Conservation (phyloP, 2,797 vertebrate species). For the Hemibagrus guttatus region DNA sequence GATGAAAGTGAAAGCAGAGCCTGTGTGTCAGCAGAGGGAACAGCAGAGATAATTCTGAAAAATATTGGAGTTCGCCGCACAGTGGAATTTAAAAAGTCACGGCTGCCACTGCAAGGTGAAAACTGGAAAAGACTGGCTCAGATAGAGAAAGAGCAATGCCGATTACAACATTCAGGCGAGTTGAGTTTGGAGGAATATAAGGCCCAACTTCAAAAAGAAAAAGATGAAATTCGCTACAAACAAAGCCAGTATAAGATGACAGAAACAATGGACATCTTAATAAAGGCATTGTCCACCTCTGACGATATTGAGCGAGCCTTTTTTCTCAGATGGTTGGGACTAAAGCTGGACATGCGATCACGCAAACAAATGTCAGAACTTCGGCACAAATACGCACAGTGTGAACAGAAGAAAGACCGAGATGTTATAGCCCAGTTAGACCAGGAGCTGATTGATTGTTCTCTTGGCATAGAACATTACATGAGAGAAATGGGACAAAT, state of each 20-base stretch:
- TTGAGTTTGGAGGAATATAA: not conserved
- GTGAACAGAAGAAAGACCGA: not conserved
- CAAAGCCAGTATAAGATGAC: not conserved
- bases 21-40: not conserved
- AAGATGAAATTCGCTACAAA: not conserved
- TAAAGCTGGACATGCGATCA: slow-evolving; percentile 9
- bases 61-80: not conserved
- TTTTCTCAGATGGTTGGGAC: slow-evolving; percentile 20
- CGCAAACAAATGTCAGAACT: not conserved
- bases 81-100: not conserved
- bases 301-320: slow-evolving; percentile 1
- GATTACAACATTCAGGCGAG: not conserved
- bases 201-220: not conserved
- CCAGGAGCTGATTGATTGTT: slow-evolving; percentile 51
- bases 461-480: slow-evolving; percentile 71
- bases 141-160: slow-evolving; percentile 20
- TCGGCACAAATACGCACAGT: not conserved
- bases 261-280: not conserved
- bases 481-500: slow-evolving; percentile 71
- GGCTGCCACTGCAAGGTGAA: slow-evolving; percentile 4
- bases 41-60: not conserved
- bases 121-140: slow-evolving; percentile 8
- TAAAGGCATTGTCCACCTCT: not conserved
- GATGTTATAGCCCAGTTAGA: slow-evolving; percentile 39
- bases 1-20: not conserved